These are phyloP conservation scores for Sabellastarte sp. DNA, from an alignment of 2,888 invertebrate species.

Conservation along the genomic window DNA sequence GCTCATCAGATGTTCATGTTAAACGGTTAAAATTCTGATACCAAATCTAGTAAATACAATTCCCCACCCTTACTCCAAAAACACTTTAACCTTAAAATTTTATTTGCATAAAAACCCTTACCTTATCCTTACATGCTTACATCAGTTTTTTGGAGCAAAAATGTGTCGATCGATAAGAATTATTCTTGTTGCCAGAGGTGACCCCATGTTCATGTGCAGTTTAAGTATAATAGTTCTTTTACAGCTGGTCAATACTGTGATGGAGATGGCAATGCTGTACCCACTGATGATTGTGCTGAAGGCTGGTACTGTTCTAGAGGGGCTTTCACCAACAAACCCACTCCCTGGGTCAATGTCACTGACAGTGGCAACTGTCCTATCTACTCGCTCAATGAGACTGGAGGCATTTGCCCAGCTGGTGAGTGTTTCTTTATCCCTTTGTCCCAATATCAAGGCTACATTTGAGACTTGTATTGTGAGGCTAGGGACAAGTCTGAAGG, in stretches of 20 bases:
- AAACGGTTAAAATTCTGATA: no score
- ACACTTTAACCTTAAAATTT: no score
- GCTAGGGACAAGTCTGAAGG: no score
- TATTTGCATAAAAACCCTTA: background rate
- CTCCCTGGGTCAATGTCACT: conserved; percentile 36
- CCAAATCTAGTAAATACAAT: no score
- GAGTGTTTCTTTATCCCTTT: no score
- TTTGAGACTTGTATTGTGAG: no score
- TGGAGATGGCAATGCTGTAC: conserved; percentile 43
- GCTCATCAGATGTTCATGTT: no score
- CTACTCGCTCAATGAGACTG: conserved; percentile 51
- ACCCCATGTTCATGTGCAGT: no score
- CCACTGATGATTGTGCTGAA: conserved; percentile 45
- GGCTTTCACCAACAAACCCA: conserved; percentile 43
- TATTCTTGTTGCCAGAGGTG: background rate
- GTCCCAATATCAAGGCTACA: no score
- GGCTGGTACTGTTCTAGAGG: conserved; percentile 56
- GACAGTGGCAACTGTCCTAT: conserved; percentile 42
- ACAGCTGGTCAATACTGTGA: conserved; percentile 52
- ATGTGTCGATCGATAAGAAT: background rate
- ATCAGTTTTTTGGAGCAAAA: background rate
- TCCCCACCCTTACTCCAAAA: no score
- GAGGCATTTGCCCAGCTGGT: conserved; percentile 52
- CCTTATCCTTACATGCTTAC: background rate
- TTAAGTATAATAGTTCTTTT: no score